These are phyloP conservation scores for honey bee (Apis mellifera) DNA, from an alignment of 1,140 invertebrate species.

Conservation along the genomic window Amel_HAv3.1 CM009931.2:2143001-2143500, in stretches of 20 bases:
- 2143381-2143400: neutral
- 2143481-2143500: constrained; percentile 45
- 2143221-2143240: no score
- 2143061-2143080: neutral
- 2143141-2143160: no score
- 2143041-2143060: neutral
- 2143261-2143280: no score
- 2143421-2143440: constrained; percentile 21
- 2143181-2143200: no score
- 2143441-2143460: neutral
- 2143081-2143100: neutral
- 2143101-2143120: neutral
- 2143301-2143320: no score
- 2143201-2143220: no score
- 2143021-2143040: neutral
- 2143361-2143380: neutral
- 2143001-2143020: neutral
- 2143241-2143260: no score
- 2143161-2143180: no score
- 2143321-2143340: no score
- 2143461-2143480: neutral
- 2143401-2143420: neutral
- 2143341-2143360: neutral
- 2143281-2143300: no score
- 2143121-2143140: no score